Evolutionary conservation across 2,797 vertebrate genomes (phyloP), one percentile per base, ranked within the genome.

Genomic region (Diceros bicornis): DNA sequence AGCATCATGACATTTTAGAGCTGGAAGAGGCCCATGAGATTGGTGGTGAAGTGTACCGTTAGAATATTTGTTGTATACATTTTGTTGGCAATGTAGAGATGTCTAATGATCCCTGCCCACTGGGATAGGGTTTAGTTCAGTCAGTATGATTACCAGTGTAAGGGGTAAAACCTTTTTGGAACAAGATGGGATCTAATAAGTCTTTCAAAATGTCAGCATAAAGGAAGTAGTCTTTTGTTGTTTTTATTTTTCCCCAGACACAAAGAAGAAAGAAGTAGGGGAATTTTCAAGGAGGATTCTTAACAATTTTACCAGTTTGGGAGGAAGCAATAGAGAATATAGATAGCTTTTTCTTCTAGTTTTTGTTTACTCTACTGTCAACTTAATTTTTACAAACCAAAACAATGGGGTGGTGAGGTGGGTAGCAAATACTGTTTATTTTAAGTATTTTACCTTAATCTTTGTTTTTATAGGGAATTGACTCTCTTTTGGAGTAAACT

Each of bases 401-500:
- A 92, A 72, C 44, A 87, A 27, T 41, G 25, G 18, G 2, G 1
- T 50, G 47, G 37, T 59, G 55, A 66, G n/a, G 12, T 90, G 4
- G 47, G 32, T 32, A 96, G 71, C 86, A 96, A 68, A 89, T 83
- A 87, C 27, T 37, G 77, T 13, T 93, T 94, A 23, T n/a, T 96
- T 94, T 95, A 89, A 93, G 78, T 96, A 52, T 79, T 97, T 96
- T 88, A 84, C 79, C 17, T 1, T 98, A 89, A 95, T 79, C 55
- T 98, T 97, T 97, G 57, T 95, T 97, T 86, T 94, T 82, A n/a
- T 96, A 99, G 99, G 99, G 99, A 99, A 95, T 98, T 99, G 98
- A 99, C 99, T 8, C 99, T 99, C 25, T 99, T 99, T 98, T 99
- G 99, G 99, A 99, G 99, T 98, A 99, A 99, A 97, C 98, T 99